A percentile compares a stretch with the other conserved stretches of the same genome.
phyloP scores from a whole-genome alignment of 2,113 vertebrate species.

The Aegithalos caudatus region DNA sequence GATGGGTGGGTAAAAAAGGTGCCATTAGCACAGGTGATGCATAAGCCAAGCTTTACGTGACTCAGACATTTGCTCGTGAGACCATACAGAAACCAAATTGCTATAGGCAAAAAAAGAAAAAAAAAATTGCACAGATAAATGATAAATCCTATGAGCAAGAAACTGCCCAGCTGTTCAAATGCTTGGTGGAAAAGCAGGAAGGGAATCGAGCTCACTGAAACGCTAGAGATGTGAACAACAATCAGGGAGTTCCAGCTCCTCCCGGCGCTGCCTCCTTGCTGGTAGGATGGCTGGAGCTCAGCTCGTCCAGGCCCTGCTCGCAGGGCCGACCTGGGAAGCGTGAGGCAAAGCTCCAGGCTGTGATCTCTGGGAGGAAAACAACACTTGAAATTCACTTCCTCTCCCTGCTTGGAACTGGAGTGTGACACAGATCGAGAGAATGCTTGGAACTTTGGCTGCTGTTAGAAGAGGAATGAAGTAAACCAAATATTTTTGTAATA shows the following conservation, averaged over 20 bases:
- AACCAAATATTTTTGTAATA: constrained; percentile 48
- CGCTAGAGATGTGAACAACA: not conserved
- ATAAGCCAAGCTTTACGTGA: not conserved
- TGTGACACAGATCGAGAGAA: not conserved
- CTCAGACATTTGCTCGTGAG: not conserved
- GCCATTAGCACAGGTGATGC: not conserved
- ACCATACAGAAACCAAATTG: not conserved
- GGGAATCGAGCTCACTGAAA: not conserved
- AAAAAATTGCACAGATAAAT: not conserved
- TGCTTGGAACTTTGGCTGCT: constrained; percentile 18
- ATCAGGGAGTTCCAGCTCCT: rapidly evolving
- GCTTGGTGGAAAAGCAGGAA: not conserved
- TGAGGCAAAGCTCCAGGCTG: not conserved
- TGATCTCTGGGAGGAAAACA: not conserved
- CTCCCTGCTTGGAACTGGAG: not conserved
- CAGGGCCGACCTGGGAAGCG: not conserved
- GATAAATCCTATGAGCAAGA: not conserved
- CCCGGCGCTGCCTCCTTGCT: not conserved
- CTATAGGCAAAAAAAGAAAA: not conserved
- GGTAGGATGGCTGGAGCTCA: not conserved
- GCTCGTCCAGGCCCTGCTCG: not conserved
- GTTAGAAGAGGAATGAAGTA: constrained; percentile 16
- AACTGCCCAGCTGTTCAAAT: not conserved
- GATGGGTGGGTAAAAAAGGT: not conserved
- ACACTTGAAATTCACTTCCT: not conserved